Conservation (phyloP, 35 echinoderm and acorn worm genomes). For the Holothuria glaberrima region DNA sequence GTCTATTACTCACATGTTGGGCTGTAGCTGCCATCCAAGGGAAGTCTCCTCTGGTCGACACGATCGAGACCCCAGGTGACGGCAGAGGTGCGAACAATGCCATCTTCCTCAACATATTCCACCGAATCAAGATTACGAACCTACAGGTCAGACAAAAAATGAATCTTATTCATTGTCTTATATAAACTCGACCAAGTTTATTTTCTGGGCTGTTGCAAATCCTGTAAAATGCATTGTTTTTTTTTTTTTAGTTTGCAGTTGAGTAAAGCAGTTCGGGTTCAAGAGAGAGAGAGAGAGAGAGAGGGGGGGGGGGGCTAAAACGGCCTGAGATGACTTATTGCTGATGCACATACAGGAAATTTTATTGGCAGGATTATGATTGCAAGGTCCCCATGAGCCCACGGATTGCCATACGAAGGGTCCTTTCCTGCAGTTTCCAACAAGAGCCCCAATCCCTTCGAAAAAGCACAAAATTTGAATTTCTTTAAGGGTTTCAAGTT, state of each 20-base stretch:
- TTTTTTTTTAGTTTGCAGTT: too few species aligned
- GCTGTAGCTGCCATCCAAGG: constrained; percentile 68
- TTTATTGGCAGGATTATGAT: background rate
- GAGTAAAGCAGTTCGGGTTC: too few species aligned
- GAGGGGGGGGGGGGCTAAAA: too few species aligned
- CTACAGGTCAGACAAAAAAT: constrained; percentile 18
- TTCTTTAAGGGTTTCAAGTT: background rate
- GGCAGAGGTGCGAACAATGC: constrained; percentile 33
- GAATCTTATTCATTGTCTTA: background rate
- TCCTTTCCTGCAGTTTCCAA: too few species aligned
- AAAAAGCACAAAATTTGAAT: background rate
- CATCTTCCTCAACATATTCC: constrained; percentile 76
- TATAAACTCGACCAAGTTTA: background rate
- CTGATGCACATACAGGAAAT: background rate
- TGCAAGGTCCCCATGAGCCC: background rate
- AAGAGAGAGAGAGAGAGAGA: too few species aligned
- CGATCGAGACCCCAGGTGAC: constrained; percentile 82
- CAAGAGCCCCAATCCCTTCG: too few species aligned
- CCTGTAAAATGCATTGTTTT: too few species aligned
- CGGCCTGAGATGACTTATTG: background rate
- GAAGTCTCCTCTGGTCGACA: constrained; percentile 70
- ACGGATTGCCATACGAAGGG: too few species aligned
- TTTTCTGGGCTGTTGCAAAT: too few species aligned
- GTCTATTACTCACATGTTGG: constrained; percentile 52
- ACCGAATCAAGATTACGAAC: constrained; percentile 66